These are phyloP conservation scores for Kuschelorhynchus macadamiae DNA, from an alignment of 2,888 invertebrate species.

Conservation along the genomic window DNA sequence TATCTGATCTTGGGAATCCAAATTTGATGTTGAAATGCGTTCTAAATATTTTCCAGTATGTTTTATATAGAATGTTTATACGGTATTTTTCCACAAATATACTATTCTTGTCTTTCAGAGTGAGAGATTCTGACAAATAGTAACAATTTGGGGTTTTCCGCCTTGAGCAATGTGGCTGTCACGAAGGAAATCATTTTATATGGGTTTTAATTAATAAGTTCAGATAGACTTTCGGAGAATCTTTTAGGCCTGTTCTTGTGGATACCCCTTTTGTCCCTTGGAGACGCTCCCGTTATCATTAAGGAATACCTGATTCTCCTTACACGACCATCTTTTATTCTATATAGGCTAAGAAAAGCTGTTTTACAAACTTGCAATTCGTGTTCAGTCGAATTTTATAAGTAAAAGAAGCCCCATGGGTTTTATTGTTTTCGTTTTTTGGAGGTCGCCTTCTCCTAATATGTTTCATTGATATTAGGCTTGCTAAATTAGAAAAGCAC, in stretches of 20 bases:
- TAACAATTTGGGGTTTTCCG: slow-evolving; percentile 38
- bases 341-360: slow-evolving; percentile 33
- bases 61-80: too few species aligned
- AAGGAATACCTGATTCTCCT: slow-evolving; percentile 33
- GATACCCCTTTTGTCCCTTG: slow-evolving; percentile 31
- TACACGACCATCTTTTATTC: slow-evolving; percentile 12
- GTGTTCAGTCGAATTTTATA: slow-evolving; percentile 22
- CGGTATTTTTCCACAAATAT: too few species aligned
- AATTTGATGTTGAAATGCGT: too few species aligned
- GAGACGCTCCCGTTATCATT: slow-evolving; percentile 39
- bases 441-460: slow-evolving; percentile 22
- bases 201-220: slow-evolving; percentile 42
- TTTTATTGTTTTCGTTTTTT: slow-evolving; percentile 30
- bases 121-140: slow-evolving; percentile 37
- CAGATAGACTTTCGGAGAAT: slow-evolving; percentile 26
- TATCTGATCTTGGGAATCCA: too few species aligned
- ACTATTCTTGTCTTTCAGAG: too few species aligned
- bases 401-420: slow-evolving; percentile 7
- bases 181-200: slow-evolving; percentile 15
- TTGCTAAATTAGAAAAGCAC: slow-evolving; percentile 31
- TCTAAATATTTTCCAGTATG: too few species aligned
- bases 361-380: slow-evolving; percentile 27
- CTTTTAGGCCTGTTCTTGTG: slow-evolving; percentile 36
- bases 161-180: not conserved
- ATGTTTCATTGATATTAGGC: slow-evolving; percentile 33